A percentile compares a stretch with the other conserved stretches of the same genome.
These are phyloP conservation scores for Ceratosolen solmsi DNA, from an alignment of 1,140 invertebrate genomes.

Conservation along the genomic window DNA sequence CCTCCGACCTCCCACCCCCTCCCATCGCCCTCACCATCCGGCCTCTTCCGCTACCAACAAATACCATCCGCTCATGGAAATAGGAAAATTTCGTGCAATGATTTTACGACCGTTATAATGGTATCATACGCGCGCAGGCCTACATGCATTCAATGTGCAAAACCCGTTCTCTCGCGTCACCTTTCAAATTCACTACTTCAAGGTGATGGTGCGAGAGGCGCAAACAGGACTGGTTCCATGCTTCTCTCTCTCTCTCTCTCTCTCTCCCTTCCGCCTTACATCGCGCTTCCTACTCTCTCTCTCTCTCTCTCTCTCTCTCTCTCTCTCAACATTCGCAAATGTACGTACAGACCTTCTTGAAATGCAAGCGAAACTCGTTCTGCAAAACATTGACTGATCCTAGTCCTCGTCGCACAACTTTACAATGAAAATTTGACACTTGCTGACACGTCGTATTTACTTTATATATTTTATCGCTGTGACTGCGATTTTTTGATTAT, in stretches of 20 bases:
- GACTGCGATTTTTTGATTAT: too few relatives aligned
- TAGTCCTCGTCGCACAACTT: background rate
- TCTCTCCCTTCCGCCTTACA: background rate
- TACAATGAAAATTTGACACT: background rate
- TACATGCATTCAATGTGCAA: background rate
- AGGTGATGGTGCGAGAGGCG: constrained; percentile 30
- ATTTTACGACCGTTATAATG: background rate
- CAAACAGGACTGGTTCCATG: constrained; percentile 31
- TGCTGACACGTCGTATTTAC: too few relatives aligned
- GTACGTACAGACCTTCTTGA: background rate
- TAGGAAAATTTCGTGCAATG: too few relatives aligned
- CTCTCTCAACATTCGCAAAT: background rate
- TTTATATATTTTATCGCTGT: too few relatives aligned
- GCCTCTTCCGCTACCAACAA: too few relatives aligned
- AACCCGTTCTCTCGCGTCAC: constrained; percentile 22
- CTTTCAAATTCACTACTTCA: constrained; percentile 44
- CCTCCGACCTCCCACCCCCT: too few relatives aligned
- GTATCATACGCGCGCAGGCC: background rate
- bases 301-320: background rate
- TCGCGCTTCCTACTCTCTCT: background rate
- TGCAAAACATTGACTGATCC: background rate
- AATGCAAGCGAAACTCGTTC: constrained; percentile 14
- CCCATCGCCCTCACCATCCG: too few relatives aligned
- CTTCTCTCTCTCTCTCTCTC: constrained; percentile 7
- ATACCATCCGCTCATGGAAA: too few relatives aligned